These are phyloP conservation scores for Agrotis exclamationis DNA, from an alignment of 2,888 invertebrate genomes.

Conservation along the genomic window DNA sequence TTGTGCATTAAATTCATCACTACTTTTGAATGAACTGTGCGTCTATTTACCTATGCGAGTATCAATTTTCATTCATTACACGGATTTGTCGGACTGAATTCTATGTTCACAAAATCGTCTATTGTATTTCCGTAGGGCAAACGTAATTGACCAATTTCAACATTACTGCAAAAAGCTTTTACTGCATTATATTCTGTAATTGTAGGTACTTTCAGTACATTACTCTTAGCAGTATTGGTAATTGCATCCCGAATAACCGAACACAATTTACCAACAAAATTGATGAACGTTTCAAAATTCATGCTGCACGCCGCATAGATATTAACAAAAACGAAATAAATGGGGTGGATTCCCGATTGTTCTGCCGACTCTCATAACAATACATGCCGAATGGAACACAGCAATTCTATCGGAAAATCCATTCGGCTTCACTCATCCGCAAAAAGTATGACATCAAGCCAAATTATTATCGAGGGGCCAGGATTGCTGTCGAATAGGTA, in stretches of 20 bases:
- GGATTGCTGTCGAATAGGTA: conserved; percentile 71
- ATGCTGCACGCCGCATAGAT: conserved; percentile 62
- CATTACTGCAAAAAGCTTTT: conserved; percentile 6
- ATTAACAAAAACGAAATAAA: conserved; percentile 75
- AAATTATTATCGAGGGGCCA: conserved; percentile 83
- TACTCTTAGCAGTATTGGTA: conserved; percentile 31
- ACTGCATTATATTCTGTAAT: conserved; percentile 18
- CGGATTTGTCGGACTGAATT: neutral
- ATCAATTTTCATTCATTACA: neutral
- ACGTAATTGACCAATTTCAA: conserved; percentile 1
- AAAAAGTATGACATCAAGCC: conserved; percentile 86
- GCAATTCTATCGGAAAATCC: conserved; percentile 88
- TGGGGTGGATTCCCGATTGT: conserved; percentile 80
- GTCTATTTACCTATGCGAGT: neutral
- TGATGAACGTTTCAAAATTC: conserved; percentile 61
- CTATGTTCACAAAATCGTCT: neutral
- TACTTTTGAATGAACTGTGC: neutral
- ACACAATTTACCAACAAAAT: conserved; percentile 59
- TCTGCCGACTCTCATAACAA: conserved; percentile 77
- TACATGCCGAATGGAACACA: conserved; percentile 76
- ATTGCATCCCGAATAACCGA: conserved; percentile 39
- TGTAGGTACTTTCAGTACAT: conserved; percentile 33
- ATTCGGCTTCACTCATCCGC: conserved; percentile 85
- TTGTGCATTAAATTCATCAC: neutral
- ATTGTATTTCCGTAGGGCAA: conserved; percentile 14